phyloP scores from a whole-genome alignment of 1,140 invertebrate species.

The honey bee (Apis mellifera) region Amel_HAv3.1 CM009939.2:10245001-10245500 shows the following conservation, averaged over 20 bases:
- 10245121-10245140: conserved; percentile 39
- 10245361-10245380: no score
- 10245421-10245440: no score
- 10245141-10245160: not conserved
- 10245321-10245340: no score
- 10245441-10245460: no score
- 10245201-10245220: not conserved
- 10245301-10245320: no score
- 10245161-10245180: not conserved
- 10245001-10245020: not conserved
- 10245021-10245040: not conserved
- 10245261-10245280: not conserved
- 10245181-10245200: no score
- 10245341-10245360: no score
- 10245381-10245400: no score
- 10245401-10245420: no score
- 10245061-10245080: conserved; percentile 46
- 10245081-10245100: not conserved
- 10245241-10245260: no score
- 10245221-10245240: not conserved
- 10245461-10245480: not conserved
- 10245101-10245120: conserved; percentile 31
- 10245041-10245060: conserved; percentile 12
- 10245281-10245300: no score
- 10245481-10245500: not conserved